Evolutionary conservation across 2,113 vertebrate genomes (phyloP).

Genomic region (Orycteropus afer): DNA sequence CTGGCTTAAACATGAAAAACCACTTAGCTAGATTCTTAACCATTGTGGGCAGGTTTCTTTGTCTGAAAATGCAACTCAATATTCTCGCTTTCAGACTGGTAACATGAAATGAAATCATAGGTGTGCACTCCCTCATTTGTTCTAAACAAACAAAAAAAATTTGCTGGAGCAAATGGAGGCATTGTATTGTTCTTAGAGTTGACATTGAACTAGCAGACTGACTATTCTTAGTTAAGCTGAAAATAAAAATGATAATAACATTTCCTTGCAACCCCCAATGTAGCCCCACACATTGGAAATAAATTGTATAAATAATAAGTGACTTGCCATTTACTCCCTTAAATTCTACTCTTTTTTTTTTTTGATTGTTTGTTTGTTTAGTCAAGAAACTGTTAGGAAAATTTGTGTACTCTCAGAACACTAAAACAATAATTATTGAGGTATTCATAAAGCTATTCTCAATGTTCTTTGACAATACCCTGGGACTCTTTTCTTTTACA

Average conservation of each 20-base stretch:
- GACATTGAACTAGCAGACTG: not conserved
- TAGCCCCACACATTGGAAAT: not conserved
- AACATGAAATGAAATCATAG: not conserved
- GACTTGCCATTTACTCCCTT: not conserved
- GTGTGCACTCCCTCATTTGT: not conserved
- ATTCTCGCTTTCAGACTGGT: not conserved
- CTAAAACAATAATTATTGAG: not conserved
- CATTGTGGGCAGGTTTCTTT: not conserved
- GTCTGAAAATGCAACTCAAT: not conserved
- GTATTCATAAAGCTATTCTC: not conserved
- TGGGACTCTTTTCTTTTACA: not conserved
- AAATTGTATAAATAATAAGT: not conserved
- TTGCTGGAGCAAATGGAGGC: not conserved
- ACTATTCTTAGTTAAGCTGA: not conserved
- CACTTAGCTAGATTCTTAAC: not conserved
- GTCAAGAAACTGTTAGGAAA: not conserved
- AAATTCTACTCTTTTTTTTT: not conserved
- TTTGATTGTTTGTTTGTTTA: no score
- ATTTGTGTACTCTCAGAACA: not conserved
- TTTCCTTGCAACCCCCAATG: accelerated
- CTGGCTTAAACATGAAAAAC: not conserved
- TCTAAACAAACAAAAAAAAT: not conserved
- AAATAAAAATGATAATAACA: not conserved
- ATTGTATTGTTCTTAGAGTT: not conserved
- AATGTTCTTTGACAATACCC: not conserved